Conservation (phyloP, 2,888 invertebrate species). For the Thymelicus lineola region DNA sequence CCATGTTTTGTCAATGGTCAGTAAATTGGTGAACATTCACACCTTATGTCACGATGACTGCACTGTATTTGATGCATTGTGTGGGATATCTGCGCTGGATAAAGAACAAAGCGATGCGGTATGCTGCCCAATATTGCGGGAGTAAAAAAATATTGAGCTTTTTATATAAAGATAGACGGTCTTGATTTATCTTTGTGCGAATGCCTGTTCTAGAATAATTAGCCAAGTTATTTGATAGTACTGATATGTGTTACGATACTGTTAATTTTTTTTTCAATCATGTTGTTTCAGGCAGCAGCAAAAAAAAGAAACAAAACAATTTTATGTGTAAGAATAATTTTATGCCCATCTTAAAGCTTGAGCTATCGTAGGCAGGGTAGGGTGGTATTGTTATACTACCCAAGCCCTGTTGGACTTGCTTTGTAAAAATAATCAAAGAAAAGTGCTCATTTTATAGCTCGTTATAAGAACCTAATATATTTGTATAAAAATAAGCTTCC, state of each 20-base stretch:
- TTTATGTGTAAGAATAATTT: neutral
- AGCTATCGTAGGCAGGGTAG: neutral
- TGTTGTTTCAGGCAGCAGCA: too few relatives aligned
- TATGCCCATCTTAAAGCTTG: neutral
- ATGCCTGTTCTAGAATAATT: neutral
- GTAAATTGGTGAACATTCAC: constrained; percentile 57
- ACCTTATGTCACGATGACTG: constrained; percentile 69
- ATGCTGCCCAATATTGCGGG: neutral
- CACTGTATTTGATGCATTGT: constrained; percentile 46
- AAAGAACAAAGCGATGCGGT: constrained; percentile 7
- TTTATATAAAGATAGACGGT: constrained; percentile 48
- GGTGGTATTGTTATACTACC: too few relatives aligned
- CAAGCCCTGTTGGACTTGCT: too few relatives aligned
- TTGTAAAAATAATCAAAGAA: neutral
- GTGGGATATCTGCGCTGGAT: constrained; percentile 7
- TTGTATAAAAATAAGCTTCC: neutral
- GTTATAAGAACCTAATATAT: neutral
- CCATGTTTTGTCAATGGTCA: constrained; percentile 54
- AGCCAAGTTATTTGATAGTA: too few relatives aligned
- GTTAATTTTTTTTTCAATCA: neutral
- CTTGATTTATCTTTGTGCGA: constrained; percentile 55
- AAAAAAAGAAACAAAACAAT: too few relatives aligned
- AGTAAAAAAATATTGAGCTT: constrained; percentile 23
- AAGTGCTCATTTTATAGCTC: neutral
- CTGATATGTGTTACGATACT: neutral